Conservation (phyloP, 1,140 invertebrate species). For the Drosophila pseudoananassae region DNA sequence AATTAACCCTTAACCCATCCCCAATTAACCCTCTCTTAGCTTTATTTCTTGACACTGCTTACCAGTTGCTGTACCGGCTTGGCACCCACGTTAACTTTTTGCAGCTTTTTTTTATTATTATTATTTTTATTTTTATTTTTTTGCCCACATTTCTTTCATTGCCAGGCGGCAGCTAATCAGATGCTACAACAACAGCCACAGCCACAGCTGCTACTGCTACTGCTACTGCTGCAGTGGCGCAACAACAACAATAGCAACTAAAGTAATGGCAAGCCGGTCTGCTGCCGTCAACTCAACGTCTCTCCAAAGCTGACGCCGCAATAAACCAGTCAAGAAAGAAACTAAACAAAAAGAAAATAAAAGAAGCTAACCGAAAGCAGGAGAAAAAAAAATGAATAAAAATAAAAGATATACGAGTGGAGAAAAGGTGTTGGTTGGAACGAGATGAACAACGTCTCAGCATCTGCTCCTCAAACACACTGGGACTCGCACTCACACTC, state of each 20-base stretch:
- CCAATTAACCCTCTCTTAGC: background rate
- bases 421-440: background rate
- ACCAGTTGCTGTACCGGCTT: constrained; percentile 14
- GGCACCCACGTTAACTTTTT: constrained; percentile 44
- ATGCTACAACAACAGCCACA: constrained; percentile 41
- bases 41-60: constrained; percentile 9
- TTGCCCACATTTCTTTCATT: constrained; percentile 52
- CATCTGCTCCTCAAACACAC: constrained; percentile 25
- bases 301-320: constrained; percentile 73
- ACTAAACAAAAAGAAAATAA: constrained; percentile 28
- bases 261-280: constrained; percentile 13
- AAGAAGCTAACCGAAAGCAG: background rate
- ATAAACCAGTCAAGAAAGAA: constrained; percentile 54
- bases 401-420: constrained; percentile 30
- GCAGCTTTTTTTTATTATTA: constrained; percentile 23
- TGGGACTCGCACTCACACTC: background rate
- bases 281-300: constrained; percentile 30
- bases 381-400: constrained; percentile 1
- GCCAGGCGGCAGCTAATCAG: constrained; percentile 47
- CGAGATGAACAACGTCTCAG: background rate
- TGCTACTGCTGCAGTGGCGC: constrained; percentile 24
- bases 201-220: constrained; percentile 1
- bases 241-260: constrained; percentile 33
- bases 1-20: too few relatives aligned
- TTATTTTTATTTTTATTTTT: background rate